A percentile compares a stretch with the other conserved stretches of the same genome.
These are phyloP conservation scores for Tragopan temminckii DNA, from an alignment of 2,797 vertebrate species.

Conservation along the genomic window DNA sequence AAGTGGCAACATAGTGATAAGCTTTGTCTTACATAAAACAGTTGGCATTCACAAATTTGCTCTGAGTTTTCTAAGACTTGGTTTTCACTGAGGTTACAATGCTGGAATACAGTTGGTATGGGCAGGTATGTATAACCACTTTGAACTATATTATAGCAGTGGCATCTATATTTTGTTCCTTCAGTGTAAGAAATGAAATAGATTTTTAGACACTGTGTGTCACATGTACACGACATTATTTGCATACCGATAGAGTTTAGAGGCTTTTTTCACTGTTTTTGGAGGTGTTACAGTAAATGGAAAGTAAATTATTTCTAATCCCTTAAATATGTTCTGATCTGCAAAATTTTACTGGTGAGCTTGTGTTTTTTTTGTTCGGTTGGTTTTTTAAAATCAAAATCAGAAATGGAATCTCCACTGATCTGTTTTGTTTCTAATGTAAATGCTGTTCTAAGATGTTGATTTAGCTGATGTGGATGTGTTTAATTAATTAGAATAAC, in stretches of 20 bases:
- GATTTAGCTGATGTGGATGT: neutral
- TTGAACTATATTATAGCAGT: slow-evolving; percentile 39
- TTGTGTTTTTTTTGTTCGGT: neutral
- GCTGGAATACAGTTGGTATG: slow-evolving; percentile 98
- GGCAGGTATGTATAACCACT: slow-evolving; percentile 90
- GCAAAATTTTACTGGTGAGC: neutral
- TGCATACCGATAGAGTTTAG: slow-evolving; percentile 28
- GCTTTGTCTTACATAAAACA: slow-evolving; percentile 82
- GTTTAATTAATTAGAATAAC: neutral
- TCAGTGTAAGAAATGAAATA: slow-evolving; percentile 67
- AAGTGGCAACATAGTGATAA: slow-evolving; percentile 74
- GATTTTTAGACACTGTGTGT: slow-evolving; percentile 66
- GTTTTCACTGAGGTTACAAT: slow-evolving; percentile 83
- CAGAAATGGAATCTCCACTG: neutral
- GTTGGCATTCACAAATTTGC: slow-evolving; percentile 68
- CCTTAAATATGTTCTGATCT: neutral
- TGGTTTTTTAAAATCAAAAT: neutral
- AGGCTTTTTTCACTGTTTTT: slow-evolving; percentile 5
- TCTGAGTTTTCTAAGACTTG: slow-evolving; percentile 72
- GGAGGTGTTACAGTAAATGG: neutral
- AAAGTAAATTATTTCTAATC: neutral
- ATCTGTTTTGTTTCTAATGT: neutral
- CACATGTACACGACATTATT: slow-evolving; percentile 54
- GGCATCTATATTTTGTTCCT: slow-evolving; percentile 42
- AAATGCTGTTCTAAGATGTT: neutral